Evolutionary conservation across 2,113 vertebrate genomes (phyloP), one percentile per base, ranked within the genome.

Genomic region (Suncus etruscus): DNA sequence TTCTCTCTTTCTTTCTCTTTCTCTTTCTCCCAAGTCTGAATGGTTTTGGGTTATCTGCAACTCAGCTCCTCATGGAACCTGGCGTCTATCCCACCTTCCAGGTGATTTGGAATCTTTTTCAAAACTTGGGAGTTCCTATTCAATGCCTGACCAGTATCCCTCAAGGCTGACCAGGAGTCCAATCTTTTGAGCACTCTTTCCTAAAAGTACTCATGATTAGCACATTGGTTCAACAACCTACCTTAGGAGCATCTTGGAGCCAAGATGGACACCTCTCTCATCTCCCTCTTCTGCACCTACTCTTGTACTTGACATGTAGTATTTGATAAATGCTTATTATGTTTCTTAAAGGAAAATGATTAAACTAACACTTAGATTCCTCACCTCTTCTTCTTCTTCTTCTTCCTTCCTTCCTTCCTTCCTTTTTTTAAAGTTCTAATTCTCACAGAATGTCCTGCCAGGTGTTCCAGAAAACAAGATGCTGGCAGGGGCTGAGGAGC

Each of bases 381-480:
- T 24, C 16, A n/a, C 48, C 8, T 78, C 45, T 20, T 68, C 48
- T 69, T 61, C 54, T 58, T 54, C 7, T 54, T 12, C 50, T 12
- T 51, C 50, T 51, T 12, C 12, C 50, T 51, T 12, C 12, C 12
- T 51, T 51, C 50, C 50, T 51, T 54, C 51, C 15, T 15, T 47
- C 16, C 31, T 31, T 14, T 79, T 81, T 47, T 14, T 87, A 20
- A 75, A 74, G 75, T 73, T 65, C 25, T 31, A 77, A 66, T 54
- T 70, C 25, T 80, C 51, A 24, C 24, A 39, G 27, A 66, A 58
- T 22, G 63, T 80, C 24, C 65, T 69, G 58, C 86, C 72, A 70
- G 54, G 73, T 77, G 69, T 87, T 81, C 68, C 88, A 91, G 88
- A 75, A 89, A 89, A 68, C 50, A 6, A 3, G 39, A 4, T 47